Base-by-base conservation (phyloP, 2,113 vertebrate genomes). In the Myanophis thanlyinensis region DNA sequence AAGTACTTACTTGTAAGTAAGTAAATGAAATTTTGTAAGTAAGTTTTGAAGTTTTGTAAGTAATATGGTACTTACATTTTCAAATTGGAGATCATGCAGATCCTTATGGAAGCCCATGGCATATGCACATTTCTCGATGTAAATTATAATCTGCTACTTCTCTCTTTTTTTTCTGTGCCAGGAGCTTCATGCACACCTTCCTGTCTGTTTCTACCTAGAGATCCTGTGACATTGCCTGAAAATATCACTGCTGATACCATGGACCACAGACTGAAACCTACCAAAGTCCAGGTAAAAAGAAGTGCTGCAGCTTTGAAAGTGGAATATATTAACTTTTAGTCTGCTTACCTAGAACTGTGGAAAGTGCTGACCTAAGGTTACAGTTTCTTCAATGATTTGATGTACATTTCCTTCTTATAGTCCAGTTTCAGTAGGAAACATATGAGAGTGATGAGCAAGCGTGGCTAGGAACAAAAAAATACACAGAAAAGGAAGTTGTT, bases 241-340 rank as follows among this genome's bases (percentile, higher is more conserved):
- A 98, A 98, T 0, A 88, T 98, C 47, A 98, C 98, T 89, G 96
- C 97, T 27, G 98, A 98, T 89, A 98, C 98, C 0, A 95, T 99
- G 97, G 98, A 98, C 91, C 98, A 99, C 97, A 98, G 98, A 97
- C 98, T 99, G 97, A 96, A 98, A 51, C 98, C 99, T 80, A 96
- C 96, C 91, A 98, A 95, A 95, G 98, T 99, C 91, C 97, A 99
- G 99, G 99, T 99, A 95, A 98, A 96, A 0, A 47, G 51, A 47
- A 27, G 5, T 89, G 22, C 18, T 88, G 15, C 48, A 48, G 51
- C 23, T 49, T 87, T 73, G 86, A 67, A 22, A 54, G 6, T 3
- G 27, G 54, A 46, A 40, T 91, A 3, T 30, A 30, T 91, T 91
- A 40, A 40, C 46, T 85, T 87, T 73, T 51, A 80, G 8, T 52